Evolutionary conservation across 2,888 invertebrate species (phyloP), one percentile per base, ranked within the genome.

Genomic region (Branchellion lobata): DNA sequence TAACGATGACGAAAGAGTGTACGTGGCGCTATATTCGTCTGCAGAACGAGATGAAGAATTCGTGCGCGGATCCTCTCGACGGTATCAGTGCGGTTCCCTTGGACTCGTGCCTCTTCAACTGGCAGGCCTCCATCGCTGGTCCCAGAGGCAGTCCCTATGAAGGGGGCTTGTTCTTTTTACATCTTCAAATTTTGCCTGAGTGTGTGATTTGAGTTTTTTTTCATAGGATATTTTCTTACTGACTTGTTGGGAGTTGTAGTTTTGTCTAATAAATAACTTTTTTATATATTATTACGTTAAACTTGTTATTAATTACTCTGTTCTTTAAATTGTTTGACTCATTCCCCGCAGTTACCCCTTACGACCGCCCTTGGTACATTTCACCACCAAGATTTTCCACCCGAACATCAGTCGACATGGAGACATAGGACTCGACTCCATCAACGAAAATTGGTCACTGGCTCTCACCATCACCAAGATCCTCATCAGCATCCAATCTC

Each of bases 391-490:
- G 88, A 93, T 96, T 84, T 91, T 95, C 85, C 96, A 96, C 89
- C 96, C 96, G 5, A 96, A 96, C 89, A 93, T 96, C 79, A 95
- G 94, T 1, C 91, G 95, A 0, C 96, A 96, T 88, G 96, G 96
- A 1, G 95, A 96, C 88, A 94, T 96, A 74, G 96, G 96, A 80
- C 93, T 96, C 82, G 96, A 96, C 89, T 94, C 94, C 14, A 94
- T 96, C 84, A 93, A 94, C 85, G 94, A 95, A 89, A 96, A 96
- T 89, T 96, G 96, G 96, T 94, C 94, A n/a, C 89, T 95, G 81
- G 95, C 95, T 0, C 89, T 96, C 82, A 95, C 95, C 65, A 92
- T 96, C 85, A 93, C 93, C 83, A 96, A 89, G 85, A 87, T 89
- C 33, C 83, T 88, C n/a, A 86, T 88, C 36, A 86, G 86, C 79